These are phyloP conservation scores for Vanessa tameamea DNA, from an alignment of 1,140 invertebrate genomes.

Conservation along the genomic window DNA sequence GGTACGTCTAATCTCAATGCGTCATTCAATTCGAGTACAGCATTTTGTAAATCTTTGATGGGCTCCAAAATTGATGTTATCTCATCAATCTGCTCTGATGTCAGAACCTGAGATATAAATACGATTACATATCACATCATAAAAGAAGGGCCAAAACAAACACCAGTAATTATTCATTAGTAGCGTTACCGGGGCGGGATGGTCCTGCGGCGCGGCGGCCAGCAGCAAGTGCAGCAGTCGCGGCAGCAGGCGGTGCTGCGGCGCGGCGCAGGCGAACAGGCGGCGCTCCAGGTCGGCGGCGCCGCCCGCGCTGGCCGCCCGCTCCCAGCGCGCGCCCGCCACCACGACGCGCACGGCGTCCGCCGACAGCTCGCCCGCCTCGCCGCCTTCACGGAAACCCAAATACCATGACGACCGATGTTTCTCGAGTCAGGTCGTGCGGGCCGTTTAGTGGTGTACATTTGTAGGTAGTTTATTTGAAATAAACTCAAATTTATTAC, in stretches of 20 bases:
- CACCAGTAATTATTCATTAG: no score
- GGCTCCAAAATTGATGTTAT: slow-evolving; percentile 80
- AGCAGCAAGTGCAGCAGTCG: slow-evolving; percentile 64
- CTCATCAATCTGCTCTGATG: slow-evolving; percentile 80
- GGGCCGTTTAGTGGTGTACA: no score
- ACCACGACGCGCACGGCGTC: slow-evolving; percentile 61
- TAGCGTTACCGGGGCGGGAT: slow-evolving; percentile 33
- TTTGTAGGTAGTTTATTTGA: no score
- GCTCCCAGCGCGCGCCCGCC: slow-evolving; percentile 68
- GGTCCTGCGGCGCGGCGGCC: slow-evolving; percentile 42
- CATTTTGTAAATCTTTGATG: slow-evolving; percentile 82
- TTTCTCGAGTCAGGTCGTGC: no score
- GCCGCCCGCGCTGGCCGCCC: slow-evolving; percentile 44
- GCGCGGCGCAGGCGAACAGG: slow-evolving; percentile 61
- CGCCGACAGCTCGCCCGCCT: slow-evolving; percentile 49
- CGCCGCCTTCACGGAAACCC: slow-evolving; percentile 38
- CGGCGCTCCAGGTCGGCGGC: slow-evolving; percentile 63
- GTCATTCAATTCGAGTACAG: slow-evolving; percentile 82
- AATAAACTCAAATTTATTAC: no score
- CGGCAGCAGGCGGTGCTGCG: slow-evolving; percentile 70
- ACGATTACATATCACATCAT: neutral
- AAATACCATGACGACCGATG: slow-evolving; percentile 30
- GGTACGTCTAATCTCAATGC: slow-evolving; percentile 81
- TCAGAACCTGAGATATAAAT: slow-evolving; percentile 60
- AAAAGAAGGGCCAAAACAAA: no score